Base-by-base conservation (phyloP, 2,797 vertebrate genomes). In the Acanthurus tractus region DNA sequence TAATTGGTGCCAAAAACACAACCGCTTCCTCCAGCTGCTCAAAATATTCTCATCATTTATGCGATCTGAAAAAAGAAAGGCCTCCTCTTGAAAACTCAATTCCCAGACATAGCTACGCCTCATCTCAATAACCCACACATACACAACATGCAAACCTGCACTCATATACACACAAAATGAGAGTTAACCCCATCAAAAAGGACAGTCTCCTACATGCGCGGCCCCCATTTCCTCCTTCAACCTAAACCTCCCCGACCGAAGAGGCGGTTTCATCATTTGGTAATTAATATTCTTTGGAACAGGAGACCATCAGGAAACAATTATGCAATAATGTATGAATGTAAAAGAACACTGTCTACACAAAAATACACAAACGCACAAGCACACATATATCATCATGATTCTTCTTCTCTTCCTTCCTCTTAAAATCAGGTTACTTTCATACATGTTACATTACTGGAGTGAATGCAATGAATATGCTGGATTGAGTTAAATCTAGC, bases 241-340 rank as follows among this genome's bases (percentile, higher is more conserved):
- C 68, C 80, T 88, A 89, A 90, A 79, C 85, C 86, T 75, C 71
- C 71, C 45, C 63, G 86, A 88, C 82, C 83, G 77, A 81, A 87
- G 85, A 82, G 85, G 64, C 34, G 77, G 88, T 88, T 93, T 89
- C 93, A 92, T 93, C 87, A 82, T 86, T 89, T 75, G 71, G 91
- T 93, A 92, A 95, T 95, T 94, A 94, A 96, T 95, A 94, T 94
- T 93, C 89, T 23, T 49, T 76, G 78, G 74, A 81, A 82, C 83
- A 90, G 81, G 62, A 68, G 58, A 85, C 84, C 94, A 95, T 91
- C 91, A 88, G 94, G 94, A 95, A 95, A 79, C 93, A 94, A 95
- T 95, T 95, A 94, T 91, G 94, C 89, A 94, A 93, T 94, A 93
- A 93, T 79, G 82, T 76, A 87, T 87, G 89, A 84, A 92, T 78